A percentile compares a stretch with the other conserved stretches of the same genome.
These are phyloP conservation scores for Xyrichtys novacula DNA, from an alignment of 2,797 vertebrate genomes.

Conservation along the genomic window DNA sequence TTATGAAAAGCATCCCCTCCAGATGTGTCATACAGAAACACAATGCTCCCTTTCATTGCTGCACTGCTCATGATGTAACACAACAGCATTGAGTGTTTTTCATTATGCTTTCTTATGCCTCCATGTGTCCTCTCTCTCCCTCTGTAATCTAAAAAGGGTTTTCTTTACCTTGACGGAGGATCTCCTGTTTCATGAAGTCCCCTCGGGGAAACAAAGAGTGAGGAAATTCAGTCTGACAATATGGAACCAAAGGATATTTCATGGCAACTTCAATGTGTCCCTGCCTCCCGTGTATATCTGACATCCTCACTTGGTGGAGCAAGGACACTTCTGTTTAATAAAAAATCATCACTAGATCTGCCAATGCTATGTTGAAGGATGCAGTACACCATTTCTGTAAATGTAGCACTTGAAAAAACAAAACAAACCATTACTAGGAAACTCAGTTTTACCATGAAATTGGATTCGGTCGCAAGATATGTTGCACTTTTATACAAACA, in stretches of 20 bases:
- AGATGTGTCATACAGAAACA: conserved; percentile 35
- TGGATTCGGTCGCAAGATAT: too few species aligned
- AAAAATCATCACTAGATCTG: too few species aligned
- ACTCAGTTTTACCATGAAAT: too few species aligned
- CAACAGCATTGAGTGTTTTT: conserved; percentile 9
- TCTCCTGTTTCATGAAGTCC: not conserved
- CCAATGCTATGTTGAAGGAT: too few species aligned
- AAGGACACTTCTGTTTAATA: too few species aligned
- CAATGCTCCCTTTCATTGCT: conserved; percentile 24
- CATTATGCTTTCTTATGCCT: not conserved
- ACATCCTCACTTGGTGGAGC: not conserved
- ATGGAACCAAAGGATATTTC: not conserved
- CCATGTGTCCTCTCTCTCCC: not conserved
- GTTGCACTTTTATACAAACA: too few species aligned
- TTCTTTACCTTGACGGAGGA: not conserved
- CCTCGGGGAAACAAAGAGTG: not conserved
- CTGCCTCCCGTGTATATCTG: not conserved
- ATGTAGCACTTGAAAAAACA: too few species aligned
- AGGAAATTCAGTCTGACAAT: not conserved
- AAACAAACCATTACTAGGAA: too few species aligned
- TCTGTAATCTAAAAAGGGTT: not conserved
- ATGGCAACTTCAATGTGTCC: not conserved
- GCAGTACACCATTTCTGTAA: too few species aligned
- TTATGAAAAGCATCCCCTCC: not conserved
- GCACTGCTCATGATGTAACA: conserved; percentile 27